These are phyloP conservation scores for Congeria kusceri DNA, from an alignment of 2,888 invertebrate species.

Conservation along the genomic window DNA sequence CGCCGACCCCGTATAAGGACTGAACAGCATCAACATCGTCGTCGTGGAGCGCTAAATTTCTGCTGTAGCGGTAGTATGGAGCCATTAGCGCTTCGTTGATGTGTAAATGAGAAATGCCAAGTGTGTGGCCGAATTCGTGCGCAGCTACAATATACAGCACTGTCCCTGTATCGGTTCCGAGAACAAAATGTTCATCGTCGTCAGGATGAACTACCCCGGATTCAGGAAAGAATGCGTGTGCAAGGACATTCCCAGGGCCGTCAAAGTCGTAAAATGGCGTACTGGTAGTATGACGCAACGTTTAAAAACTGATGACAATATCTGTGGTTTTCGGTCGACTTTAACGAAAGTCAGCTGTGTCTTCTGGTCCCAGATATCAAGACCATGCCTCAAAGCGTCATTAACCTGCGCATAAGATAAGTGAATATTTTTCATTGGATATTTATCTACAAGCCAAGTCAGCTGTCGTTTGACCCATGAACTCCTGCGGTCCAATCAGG, in stretches of 20 bases:
- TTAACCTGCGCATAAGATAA: constrained; percentile 32
- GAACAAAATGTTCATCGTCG: constrained; percentile 55
- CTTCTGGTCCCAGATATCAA: constrained; percentile 48
- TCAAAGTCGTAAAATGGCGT: constrained; percentile 56
- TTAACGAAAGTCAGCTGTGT: constrained; percentile 42
- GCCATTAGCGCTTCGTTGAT: constrained; percentile 55
- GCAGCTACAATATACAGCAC: constrained; percentile 62
- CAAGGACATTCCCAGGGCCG: constrained; percentile 46
- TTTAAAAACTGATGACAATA: constrained; percentile 47
- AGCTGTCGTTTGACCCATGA: constrained; percentile 39
- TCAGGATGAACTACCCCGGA: constrained; percentile 56
- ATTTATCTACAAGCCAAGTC: constrained; percentile 49
- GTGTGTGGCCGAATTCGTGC: constrained; percentile 62
- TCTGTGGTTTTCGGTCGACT: constrained; percentile 13
- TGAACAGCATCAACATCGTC: constrained; percentile 57
- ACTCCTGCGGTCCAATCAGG: constrained; percentile 40
- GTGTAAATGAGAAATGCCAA: constrained; percentile 58
- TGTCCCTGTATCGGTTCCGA: constrained; percentile 26
- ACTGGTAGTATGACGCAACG: constrained; percentile 17
- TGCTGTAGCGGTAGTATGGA: constrained; percentile 51
- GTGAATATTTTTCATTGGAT: constrained; percentile 11
- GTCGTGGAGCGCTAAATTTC: constrained; percentile 37
- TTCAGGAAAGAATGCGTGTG: constrained; percentile 61
- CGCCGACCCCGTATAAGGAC: constrained; percentile 52
- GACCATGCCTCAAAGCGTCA: constrained; percentile 48